Percentiles rank a stretch among this genome's conserved stretches.
Conservation (phyloP, 2,888 invertebrate genomes). For the Chesias legatella region DNA sequence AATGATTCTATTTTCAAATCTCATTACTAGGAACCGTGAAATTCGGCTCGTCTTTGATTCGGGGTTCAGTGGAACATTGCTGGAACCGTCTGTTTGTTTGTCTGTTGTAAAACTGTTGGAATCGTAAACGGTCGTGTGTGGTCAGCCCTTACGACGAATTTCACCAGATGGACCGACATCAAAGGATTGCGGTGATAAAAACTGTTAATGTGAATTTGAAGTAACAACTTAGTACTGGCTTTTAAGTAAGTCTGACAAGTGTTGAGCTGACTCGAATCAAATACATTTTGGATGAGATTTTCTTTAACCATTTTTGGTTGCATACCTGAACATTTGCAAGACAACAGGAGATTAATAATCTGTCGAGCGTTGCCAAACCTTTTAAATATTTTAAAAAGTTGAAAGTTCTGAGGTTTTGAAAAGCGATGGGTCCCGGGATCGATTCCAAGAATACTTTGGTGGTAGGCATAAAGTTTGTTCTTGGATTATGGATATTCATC, state of each 20-base stretch:
- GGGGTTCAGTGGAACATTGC: conserved; percentile 60
- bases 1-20: conserved; percentile 41
- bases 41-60: conserved; percentile 71
- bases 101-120: conserved; percentile 74
- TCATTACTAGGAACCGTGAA: conserved; percentile 60
- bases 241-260: not conserved
- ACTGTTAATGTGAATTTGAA: conserved; percentile 68
- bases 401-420: too few species aligned
- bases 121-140: conserved; percentile 78
- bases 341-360: too few species aligned
- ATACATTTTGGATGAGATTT: too few species aligned
- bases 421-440: too few species aligned
- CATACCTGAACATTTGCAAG: too few species aligned
- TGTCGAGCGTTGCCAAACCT: too few species aligned
- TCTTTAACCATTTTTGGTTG: too few species aligned
- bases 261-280: not conserved
- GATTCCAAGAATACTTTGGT: too few species aligned
- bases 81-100: conserved; percentile 77
- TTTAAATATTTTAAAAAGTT: too few species aligned
- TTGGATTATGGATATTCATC: too few species aligned
- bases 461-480: too few species aligned
- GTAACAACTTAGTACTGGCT: conserved; percentile 64
- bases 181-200: conserved; percentile 72
- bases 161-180: conserved; percentile 75
- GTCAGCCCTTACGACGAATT: conserved; percentile 79